Base-by-base conservation (phyloP, 1,140 invertebrate genomes). In the Zaprionus taronus region DNA sequence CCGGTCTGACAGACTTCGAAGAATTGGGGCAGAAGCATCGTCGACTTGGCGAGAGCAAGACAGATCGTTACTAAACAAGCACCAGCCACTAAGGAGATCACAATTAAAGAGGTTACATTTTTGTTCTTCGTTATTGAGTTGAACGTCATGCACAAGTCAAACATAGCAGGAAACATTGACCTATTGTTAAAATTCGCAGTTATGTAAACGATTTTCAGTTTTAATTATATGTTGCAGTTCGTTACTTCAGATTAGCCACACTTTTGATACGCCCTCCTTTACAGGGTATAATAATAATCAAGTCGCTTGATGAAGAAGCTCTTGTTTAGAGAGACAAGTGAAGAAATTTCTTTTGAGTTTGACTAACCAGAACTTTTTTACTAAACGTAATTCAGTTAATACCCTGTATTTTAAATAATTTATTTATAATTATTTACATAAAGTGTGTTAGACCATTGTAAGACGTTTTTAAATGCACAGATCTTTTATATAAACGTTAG, bases 1-100 rank as follows among this genome's bases (percentile, higher is more conserved):
- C 73, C 7, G 63, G 72, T 20, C 34, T 31, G 15, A 71, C 61
- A 2, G 73, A 76, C 15, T 22, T 36, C 1, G 60, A 76, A 12
- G 24, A 24, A 7, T 11, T 47, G 9, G 22, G 47, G 3, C 56
- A 63, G 31, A 24, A 36, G 17, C 15, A 44, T 24, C 64, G 56
- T 5, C 55, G 64, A 2, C 44, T 53, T 2, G 56, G 44, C 11
- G 31, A 62, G 0, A 17, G 36, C 9, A 12, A 34, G 20, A 49
- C 34, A 24, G 49, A 24, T 4, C 49, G 49, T 7, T 22, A 4
- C 20, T 51, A 22, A 41, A 22, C 17, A 12, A 1, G 20, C 6
- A 47, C 4, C 2, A 2, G 2, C n/a, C 41, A 47, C n/a, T 47
- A 2, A 2, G n/a, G 1, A 9, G 0, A 7, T 7, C 1, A 17